A percentile compares a stretch with the other conserved stretches of the same genome.
Conservation (phyloP, 1,140 invertebrate species). For the Pseudachorutes palmiensis region DNA sequence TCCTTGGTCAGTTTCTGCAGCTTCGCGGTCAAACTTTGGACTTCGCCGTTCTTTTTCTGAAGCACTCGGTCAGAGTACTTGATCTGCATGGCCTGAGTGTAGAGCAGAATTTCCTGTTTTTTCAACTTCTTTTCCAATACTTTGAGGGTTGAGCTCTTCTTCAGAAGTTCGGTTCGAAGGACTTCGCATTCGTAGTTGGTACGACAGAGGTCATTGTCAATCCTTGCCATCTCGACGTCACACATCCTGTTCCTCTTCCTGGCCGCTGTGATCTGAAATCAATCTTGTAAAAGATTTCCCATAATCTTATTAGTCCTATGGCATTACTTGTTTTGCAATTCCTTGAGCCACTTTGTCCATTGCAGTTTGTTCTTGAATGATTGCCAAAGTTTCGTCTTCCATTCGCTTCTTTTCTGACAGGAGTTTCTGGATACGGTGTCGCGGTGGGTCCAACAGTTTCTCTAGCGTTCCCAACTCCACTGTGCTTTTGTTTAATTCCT, state of each 20-base stretch:
- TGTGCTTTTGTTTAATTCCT: constrained; percentile 39
- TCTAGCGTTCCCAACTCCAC: constrained; percentile 37
- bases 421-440: constrained; percentile 50
- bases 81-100: constrained; percentile 44
- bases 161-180: constrained; percentile 42
- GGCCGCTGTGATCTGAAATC: constrained; percentile 18
- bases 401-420: constrained; percentile 48
- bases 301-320: neutral
- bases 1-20: constrained; percentile 48
- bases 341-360: constrained; percentile 50
- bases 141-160: constrained; percentile 41
- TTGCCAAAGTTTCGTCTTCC: constrained; percentile 55
- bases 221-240: constrained; percentile 53
- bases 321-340: constrained; percentile 26
- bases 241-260: constrained; percentile 35
- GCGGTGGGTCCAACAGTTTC: constrained; percentile 41
- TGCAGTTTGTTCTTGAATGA: constrained; percentile 58
- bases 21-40: constrained; percentile 49
- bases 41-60: constrained; percentile 30
- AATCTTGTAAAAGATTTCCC: neutral
- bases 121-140: constrained; percentile 47
- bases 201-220: constrained; percentile 56
- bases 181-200: constrained; percentile 55
- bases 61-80: constrained; percentile 28
- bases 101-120: constrained; percentile 48